Base-by-base conservation (phyloP, 2,888 invertebrate genomes). In the Eupeodes latifasciatus region DNA sequence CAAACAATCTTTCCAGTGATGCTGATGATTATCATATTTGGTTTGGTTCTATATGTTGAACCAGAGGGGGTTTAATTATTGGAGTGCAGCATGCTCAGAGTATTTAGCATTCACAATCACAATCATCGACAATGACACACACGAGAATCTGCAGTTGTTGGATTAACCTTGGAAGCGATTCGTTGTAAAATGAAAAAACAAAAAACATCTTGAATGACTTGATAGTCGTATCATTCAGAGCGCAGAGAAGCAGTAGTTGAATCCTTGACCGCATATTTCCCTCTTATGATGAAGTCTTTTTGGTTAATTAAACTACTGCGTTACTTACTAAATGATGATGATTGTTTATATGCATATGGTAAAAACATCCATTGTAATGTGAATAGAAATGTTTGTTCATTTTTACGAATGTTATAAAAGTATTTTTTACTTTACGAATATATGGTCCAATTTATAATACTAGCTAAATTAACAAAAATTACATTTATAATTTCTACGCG, bases 191-290 rank as follows among this genome's bases (percentile, higher is more conserved):
- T n/a, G 51, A 12, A 67, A 69, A 16, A 14, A 64, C 12, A 40
- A 62, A 62, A 44, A 19, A 64, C 44, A 51, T 55, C 62, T 77
- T 77, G 76, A 69, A 16, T 76, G 44, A 51, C 79, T 62, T 79
- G 71, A 62, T 71, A 71, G 69, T 82, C 82, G 71, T 71, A 71
- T 82, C 82, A 82, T 64, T 77, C 57, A 74, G 76, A 71, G 81
- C 76, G 71, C 47, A 81, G 75, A 59, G n/a, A 78, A 74, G 66
- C 72, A 66, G 27, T 78, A 49, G 69, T 27, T 72, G 36, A 6
- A 83, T 77, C 83, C 83, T 79, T 83, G 83, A 74, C 83, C 83
- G 74, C 83, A 83, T 83, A 79, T 16, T 51, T 82, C 4, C 40
- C 53, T 61, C 55, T 59, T 59, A 47, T 27, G 14, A 59, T 14